phyloP scores from a whole-genome alignment of 2,797 vertebrate genomes.

The Scyliorhinus canicula region DNA sequence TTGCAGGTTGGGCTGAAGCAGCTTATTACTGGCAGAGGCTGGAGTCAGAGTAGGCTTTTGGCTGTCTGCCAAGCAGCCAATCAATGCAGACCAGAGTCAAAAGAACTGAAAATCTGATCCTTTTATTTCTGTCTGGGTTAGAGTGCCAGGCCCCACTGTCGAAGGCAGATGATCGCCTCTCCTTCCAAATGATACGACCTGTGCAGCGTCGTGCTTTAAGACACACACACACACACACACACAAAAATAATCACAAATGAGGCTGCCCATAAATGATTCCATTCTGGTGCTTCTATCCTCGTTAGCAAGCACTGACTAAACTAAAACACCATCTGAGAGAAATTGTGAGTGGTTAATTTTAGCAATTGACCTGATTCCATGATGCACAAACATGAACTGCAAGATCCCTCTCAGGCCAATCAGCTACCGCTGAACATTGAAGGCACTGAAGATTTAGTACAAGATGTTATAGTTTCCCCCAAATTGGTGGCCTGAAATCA shows the following conservation, averaged over 20 bases:
- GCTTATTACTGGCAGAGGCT: conserved; percentile 51
- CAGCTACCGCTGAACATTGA: neutral
- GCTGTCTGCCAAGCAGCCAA: conserved; percentile 57
- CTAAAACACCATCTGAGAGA: conserved; percentile 44
- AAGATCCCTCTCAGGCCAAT: neutral
- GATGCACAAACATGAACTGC: conserved; percentile 51
- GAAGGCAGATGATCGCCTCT: conserved; percentile 50
- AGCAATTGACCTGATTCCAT: conserved; percentile 64
- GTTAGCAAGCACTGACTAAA: conserved; percentile 41
- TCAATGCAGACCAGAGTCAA: conserved; percentile 63
- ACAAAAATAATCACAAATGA: neutral
- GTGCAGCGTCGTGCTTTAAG: conserved; percentile 33
- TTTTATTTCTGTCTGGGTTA: conserved; percentile 39
- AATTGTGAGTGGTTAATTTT: conserved; percentile 57
- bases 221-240: too few species aligned
- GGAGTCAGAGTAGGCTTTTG: conserved; percentile 53
- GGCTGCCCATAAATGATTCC: conserved; percentile 41
- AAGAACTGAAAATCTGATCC: conserved; percentile 55
- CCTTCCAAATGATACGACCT: conserved; percentile 51
- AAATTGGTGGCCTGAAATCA: neutral
- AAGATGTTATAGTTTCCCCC: neutral
- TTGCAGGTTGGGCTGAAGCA: conserved; percentile 49
- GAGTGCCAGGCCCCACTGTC: conserved; percentile 44
- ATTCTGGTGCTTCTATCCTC: conserved; percentile 2
- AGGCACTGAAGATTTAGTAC: neutral